These are phyloP conservation scores for Miltochrista miniata DNA, from an alignment of 2,888 invertebrate genomes.

Conservation along the genomic window DNA sequence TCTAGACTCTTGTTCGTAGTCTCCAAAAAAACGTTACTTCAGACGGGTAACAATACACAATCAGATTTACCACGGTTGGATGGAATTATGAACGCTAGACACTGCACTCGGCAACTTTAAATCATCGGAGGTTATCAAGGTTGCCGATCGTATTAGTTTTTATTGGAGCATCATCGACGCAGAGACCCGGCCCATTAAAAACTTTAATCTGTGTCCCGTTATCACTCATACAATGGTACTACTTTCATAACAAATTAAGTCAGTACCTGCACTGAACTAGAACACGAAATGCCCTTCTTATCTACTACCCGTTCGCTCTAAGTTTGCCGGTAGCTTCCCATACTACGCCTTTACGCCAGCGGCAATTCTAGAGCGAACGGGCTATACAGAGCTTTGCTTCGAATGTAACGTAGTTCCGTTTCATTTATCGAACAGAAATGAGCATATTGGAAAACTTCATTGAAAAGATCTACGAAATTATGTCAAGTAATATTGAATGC, in stretches of 20 bases:
- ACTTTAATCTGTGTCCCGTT: conserved; percentile 27
- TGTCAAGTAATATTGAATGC: too few species aligned
- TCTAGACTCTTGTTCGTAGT: background rate
- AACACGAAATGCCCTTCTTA: conserved; percentile 38
- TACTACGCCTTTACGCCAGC: too few species aligned
- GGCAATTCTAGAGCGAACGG: too few species aligned
- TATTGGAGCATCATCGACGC: conserved; percentile 6
- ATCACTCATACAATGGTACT: conserved; percentile 43
- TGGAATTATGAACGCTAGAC: background rate
- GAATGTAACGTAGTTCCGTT: conserved; percentile 17
- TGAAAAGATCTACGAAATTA: too few species aligned
- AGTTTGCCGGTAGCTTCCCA: too few species aligned
- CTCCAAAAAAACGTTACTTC: background rate
- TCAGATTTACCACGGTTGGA: background rate
- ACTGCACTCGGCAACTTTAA: conserved; percentile 1
- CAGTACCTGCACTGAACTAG: conserved; percentile 38
- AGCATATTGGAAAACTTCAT: background rate
- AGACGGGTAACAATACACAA: background rate
- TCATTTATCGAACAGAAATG: background rate
- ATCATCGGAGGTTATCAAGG: conserved; percentile 6
- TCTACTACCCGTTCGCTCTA: too few species aligned
- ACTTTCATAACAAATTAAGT: conserved; percentile 49
- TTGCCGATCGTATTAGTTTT: conserved; percentile 3
- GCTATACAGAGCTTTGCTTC: conserved; percentile 31
- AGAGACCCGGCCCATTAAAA: conserved; percentile 2